Conservation (phyloP, 1,140 invertebrate genomes). For the Spodoptera litura region DNA sequence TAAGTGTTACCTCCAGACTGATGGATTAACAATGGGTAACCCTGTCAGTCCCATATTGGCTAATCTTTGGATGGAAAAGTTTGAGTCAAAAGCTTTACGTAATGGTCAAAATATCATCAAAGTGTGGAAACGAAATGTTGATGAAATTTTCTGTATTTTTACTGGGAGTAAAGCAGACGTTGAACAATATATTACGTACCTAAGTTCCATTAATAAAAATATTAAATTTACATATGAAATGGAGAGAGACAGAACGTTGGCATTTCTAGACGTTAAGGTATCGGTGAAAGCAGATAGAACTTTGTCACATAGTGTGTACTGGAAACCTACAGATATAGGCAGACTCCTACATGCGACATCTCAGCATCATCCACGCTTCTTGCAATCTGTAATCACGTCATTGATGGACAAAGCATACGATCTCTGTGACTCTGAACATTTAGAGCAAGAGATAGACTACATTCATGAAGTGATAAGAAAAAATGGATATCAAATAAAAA, state of each 20-base stretch:
- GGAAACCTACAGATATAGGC: neutral
- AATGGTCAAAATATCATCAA: neutral
- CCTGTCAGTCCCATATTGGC: neutral
- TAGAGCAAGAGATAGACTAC: neutral
- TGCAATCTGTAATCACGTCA: neutral
- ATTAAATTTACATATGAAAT: neutral
- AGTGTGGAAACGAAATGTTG: neutral
- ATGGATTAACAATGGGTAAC: neutral
- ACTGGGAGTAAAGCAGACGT: neutral
- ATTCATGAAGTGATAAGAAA: neutral
- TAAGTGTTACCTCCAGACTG: neutral
- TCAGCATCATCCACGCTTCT: neutral
- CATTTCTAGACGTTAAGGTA: neutral
- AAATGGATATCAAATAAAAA: neutral
- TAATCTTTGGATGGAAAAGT: conserved; percentile 2
- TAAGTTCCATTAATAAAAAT: neutral
- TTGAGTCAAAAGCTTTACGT: neutral
- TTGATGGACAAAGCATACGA: neutral
- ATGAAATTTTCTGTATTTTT: neutral
- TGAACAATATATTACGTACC: neutral
- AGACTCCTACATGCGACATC: neutral
- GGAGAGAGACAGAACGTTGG: neutral
- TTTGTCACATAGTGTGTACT: neutral
- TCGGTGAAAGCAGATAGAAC: neutral
- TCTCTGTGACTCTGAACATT: conserved; percentile 1